Conservation (phyloP, 2,888 invertebrate species). For the Meiosimyza decipiens region DNA sequence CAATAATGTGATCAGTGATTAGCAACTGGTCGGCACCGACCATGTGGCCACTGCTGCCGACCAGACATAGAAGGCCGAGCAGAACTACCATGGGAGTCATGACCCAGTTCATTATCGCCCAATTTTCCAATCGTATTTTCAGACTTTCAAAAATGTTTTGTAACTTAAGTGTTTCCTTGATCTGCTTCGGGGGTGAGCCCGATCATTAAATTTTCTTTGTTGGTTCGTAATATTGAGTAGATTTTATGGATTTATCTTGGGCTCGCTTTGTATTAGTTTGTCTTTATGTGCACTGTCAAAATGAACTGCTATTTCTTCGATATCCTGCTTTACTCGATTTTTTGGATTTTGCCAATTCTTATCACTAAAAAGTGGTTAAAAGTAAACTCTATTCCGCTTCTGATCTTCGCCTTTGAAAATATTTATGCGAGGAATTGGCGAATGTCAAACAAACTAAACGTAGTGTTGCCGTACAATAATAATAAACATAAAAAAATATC, state of each 20-base stretch:
- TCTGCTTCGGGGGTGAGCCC: not conserved
- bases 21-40: slow-evolving; percentile 29
- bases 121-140: not conserved
- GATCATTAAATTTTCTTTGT: too few relatives aligned
- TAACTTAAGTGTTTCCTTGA: not conserved
- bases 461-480: too few relatives aligned
- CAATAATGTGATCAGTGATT: slow-evolving; percentile 29
- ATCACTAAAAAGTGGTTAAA: slow-evolving; percentile 15
- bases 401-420: slow-evolving; percentile 6
- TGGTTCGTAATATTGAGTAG: too few relatives aligned
- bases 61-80: slow-evolving; percentile 33
- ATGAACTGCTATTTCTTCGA: too few relatives aligned
- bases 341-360: slow-evolving; percentile 14
- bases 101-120: slow-evolving; percentile 24
- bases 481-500: too few relatives aligned
- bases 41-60: slow-evolving; percentile 30
- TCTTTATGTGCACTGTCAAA: too few relatives aligned
- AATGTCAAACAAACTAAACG: too few relatives aligned
- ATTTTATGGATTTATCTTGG: too few relatives aligned
- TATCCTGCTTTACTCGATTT: too few relatives aligned
- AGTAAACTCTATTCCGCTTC: not conserved
- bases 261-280: too few relatives aligned
- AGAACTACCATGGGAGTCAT: slow-evolving; percentile 41
- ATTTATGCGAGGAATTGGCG: not conserved
- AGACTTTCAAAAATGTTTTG: not conserved